phyloP scores from a whole-genome alignment of 1,140 invertebrate genomes.

The Lepidotrigona ventralis region DNA sequence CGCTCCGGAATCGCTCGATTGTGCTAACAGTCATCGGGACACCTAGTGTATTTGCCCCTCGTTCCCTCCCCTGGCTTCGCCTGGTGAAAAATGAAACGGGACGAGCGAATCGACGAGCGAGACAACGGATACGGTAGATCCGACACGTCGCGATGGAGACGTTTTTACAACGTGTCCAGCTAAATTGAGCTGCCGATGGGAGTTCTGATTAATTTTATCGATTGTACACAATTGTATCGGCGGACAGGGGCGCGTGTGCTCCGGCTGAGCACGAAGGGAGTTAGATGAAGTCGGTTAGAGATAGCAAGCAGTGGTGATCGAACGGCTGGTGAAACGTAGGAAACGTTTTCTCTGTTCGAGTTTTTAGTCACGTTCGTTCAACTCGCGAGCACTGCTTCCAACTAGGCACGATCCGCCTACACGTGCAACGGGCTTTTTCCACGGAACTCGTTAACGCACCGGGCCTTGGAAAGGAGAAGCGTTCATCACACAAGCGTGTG shows the following conservation, averaged over 20 bases:
- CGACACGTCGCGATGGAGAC: background rate
- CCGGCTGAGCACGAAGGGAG: background rate
- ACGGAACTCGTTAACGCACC: background rate
- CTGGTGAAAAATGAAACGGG: background rate
- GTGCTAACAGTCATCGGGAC: background rate
- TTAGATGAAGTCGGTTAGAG: background rate
- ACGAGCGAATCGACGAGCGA: background rate
- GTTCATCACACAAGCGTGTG: background rate
- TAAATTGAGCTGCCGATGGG: background rate
- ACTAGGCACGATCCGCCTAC: conserved; percentile 10
- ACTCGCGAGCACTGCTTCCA: background rate
- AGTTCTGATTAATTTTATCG: background rate
- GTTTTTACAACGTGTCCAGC: background rate
- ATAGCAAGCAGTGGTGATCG: background rate
- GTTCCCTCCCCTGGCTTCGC: too few species aligned
- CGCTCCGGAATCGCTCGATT: background rate
- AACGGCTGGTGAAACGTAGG: too few species aligned
- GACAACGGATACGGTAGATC: background rate
- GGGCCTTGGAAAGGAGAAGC: background rate
- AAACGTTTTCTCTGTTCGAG: background rate
- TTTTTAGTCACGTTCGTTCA: conserved; percentile 17
- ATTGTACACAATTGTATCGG: background rate
- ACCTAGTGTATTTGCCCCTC: too few species aligned
- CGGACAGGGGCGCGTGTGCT: background rate
- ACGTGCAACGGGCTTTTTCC: background rate